Percentiles rank a stretch among this genome's conserved stretches.
Evolutionary conservation across 2,797 vertebrate genomes (phyloP).

Genomic region (Mus minutoides): DNA sequence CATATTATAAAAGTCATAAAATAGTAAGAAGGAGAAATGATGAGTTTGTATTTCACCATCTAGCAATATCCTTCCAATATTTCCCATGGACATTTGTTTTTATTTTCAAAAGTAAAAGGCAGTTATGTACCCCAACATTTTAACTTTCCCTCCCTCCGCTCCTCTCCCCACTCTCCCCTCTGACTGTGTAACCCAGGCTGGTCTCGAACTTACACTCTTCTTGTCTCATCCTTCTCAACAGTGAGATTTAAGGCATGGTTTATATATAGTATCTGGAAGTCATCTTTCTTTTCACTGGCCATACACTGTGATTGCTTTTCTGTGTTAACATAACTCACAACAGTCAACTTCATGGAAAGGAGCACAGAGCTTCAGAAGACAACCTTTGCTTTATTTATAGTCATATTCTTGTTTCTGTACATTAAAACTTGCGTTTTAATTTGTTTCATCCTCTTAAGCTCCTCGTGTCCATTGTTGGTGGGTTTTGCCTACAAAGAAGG

Average conservation of each 20-base stretch:
- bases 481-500: neutral
- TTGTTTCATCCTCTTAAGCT: neutral
- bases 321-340: neutral
- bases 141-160: neutral
- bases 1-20: neutral
- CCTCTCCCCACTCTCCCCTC: neutral
- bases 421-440: slow-evolving; percentile 19
- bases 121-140: neutral
- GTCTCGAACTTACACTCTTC: neutral
- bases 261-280: neutral
- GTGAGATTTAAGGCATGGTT: neutral
- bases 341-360: neutral
- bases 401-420: slow-evolving; percentile 16
- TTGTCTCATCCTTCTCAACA: neutral
- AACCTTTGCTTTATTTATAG: slow-evolving; percentile 5
- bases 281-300: neutral
- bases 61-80: slow-evolving; percentile 7
- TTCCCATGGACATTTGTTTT: slow-evolving; percentile 16
- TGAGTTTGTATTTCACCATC: neutral
- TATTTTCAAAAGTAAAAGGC: slow-evolving; percentile 27
- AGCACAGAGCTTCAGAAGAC: neutral
- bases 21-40: neutral
- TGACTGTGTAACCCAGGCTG: neutral
- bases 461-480: neutral
- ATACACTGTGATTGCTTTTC: neutral